A percentile compares a stretch with the other conserved stretches of the same genome.
phyloP scores from a whole-genome alignment of 2,888 invertebrate species.

The Dorcus hopei region DNA sequence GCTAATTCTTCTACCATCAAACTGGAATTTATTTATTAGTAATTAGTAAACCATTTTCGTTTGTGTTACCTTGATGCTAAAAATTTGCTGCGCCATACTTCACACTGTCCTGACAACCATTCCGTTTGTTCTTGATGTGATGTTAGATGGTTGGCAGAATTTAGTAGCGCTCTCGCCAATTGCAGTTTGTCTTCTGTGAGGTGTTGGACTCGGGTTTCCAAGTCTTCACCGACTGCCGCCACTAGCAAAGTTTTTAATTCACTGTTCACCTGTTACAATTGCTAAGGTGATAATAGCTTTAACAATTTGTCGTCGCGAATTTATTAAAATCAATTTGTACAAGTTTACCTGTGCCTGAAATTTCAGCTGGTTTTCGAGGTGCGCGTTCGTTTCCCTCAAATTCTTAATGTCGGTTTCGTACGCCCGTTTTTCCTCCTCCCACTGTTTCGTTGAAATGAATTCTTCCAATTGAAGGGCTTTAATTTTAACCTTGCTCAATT shows the following conservation, averaged over 20 bases:
- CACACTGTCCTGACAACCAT: conserved; percentile 88
- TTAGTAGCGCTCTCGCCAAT: conserved; percentile 78
- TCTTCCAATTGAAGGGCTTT: conserved; percentile 48
- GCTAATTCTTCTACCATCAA: conserved; percentile 92
- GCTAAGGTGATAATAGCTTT: not conserved
- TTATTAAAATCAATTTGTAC: conserved; percentile 9
- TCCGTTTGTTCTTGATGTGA: conserved; percentile 93
- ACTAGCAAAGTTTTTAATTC: conserved; percentile 90
- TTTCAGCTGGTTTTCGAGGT: conserved; percentile 76
- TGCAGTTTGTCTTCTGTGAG: conserved; percentile 90
- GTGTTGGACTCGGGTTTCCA: conserved; percentile 84
- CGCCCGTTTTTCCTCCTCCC: conserved; percentile 52
- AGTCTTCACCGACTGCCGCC: conserved; percentile 92
- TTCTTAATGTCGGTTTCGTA: conserved; percentile 62
- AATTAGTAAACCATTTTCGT: too few relatives aligned
- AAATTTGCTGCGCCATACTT: conserved; percentile 96
- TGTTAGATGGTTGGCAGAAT: conserved; percentile 79
- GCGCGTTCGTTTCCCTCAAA: conserved; percentile 65
- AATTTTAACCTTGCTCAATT: conserved; percentile 55
- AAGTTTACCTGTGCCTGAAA: conserved; percentile 67
- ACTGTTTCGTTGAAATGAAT: conserved; percentile 40
- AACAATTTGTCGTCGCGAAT: conserved; percentile 2
- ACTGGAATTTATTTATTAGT: conserved; percentile 51
- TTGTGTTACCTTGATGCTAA: conserved; percentile 76
- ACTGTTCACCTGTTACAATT: conserved; percentile 68